These are phyloP conservation scores for Coranthus polyacanthus DNA, from an alignment of 2,797 vertebrate species.

Conservation along the genomic window DNA sequence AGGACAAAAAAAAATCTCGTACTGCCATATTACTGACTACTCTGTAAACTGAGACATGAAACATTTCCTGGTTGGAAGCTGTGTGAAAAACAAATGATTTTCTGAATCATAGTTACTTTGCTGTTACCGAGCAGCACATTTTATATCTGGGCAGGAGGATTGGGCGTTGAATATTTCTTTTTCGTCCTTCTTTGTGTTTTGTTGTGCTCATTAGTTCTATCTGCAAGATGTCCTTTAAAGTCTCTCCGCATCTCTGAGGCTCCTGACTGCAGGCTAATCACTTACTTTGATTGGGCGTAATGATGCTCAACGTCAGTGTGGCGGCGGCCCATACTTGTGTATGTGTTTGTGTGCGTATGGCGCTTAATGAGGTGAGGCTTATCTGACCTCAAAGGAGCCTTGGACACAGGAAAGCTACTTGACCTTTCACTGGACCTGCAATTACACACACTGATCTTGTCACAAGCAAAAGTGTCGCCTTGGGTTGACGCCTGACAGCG, in stretches of 20 bases:
- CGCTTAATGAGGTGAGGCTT: constrained; percentile 26
- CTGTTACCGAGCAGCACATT: background rate
- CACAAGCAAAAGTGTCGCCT: background rate
- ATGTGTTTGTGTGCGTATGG: constrained; percentile 8
- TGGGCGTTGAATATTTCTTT: background rate
- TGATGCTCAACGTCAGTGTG: constrained; percentile 46
- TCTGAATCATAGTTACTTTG: no score
- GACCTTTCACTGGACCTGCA: constrained; percentile 30
- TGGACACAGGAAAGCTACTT: constrained; percentile 33
- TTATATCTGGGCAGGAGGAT: background rate
- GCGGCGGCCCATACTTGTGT: constrained; percentile 8
- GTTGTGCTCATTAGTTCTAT: constrained; percentile 19
- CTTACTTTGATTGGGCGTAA: constrained; percentile 61
- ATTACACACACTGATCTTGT: constrained; percentile 20
- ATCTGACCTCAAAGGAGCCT: constrained; percentile 31
- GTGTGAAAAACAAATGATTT: no score
- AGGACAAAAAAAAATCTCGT: no score
- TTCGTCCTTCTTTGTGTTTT: constrained; percentile 13
- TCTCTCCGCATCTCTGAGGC: constrained; percentile 14
- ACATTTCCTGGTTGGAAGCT: no score
- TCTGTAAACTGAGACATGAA: no score
- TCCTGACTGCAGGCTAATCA: constrained; percentile 45
- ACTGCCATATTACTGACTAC: no score
- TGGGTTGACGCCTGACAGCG: background rate
- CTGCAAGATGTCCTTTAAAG: constrained; percentile 16